A percentile compares a stretch with the other conserved stretches of the same genome.
phyloP scores from a whole-genome alignment of 2,113 vertebrate genomes.

The Tachysurus vachellii region DNA sequence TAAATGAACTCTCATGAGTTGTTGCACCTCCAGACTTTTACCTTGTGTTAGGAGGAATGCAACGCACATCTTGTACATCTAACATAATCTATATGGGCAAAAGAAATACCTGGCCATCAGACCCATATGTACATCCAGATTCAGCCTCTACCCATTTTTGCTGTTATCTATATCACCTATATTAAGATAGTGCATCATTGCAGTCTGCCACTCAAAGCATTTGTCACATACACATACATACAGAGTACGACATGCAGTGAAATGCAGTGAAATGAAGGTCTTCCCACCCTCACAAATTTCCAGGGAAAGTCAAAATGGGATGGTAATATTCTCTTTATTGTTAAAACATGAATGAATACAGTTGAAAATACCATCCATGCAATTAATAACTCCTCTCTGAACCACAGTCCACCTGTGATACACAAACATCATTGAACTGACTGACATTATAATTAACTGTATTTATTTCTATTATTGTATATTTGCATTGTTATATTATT shows the following conservation, averaged over 20 bases:
- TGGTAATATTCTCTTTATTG: background rate
- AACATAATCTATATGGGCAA: too few relatives aligned
- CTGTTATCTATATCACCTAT: background rate
- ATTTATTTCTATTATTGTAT: background rate
- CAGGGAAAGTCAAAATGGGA: background rate
- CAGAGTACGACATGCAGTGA: too few relatives aligned
- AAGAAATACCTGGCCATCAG: too few relatives aligned
- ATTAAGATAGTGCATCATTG: background rate
- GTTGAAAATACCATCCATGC: background rate
- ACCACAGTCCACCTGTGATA: slow-evolving; percentile 24
- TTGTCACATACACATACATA: too few relatives aligned
- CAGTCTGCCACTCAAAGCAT: background rate
- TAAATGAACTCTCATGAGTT: background rate
- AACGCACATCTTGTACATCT: too few relatives aligned
- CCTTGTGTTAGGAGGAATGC: too few relatives aligned
- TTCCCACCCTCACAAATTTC: background rate
- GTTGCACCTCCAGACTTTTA: too few relatives aligned
- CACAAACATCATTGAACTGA: slow-evolving; percentile 17
- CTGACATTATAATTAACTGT: background rate
- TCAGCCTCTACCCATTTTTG: too few relatives aligned
- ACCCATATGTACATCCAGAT: too few relatives aligned
- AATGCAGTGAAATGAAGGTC: too few relatives aligned
- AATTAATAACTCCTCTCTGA: background rate
- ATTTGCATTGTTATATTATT: too few relatives aligned
- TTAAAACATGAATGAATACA: background rate